Base-by-base conservation (phyloP, 2,797 vertebrate species). In the Agapornis canus region DNA sequence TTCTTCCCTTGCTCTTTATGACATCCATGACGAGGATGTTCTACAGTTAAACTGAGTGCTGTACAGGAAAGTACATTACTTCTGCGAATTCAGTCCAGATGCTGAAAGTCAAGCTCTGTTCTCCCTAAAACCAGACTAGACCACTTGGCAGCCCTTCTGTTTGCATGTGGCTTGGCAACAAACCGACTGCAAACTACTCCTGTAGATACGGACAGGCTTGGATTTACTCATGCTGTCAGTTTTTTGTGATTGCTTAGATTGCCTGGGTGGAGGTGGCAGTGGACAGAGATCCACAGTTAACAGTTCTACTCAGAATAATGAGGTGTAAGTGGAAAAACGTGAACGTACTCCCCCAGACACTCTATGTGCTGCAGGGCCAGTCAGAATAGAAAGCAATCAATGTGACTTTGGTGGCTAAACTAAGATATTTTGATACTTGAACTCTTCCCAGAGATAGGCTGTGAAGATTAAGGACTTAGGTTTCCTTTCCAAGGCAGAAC, bases 151-250 rank as follows among this genome's bases (percentile, higher is more conserved):
- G 61, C 76, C 47, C 22, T 43, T 77, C 32, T 72, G 22, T 89
- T 93, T 91, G 65, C 39, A 25, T 79, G 78, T 88, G 72, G 37
- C 43, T 94, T 96, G 85, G 73, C 82, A 89, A 12, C 40, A 56
- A 75, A 86, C 54, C 72, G 84, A 14, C 31, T 94, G 87, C 69
- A 88, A 88, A 56, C 32, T 35, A 9, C 16, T 76, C 23, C 63
- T 61, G 43, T 59, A 87, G 71, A 81, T 54, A 90, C 1, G 5
- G 42, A 21, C 49, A 83, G 49, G 75, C 48, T 80, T 82, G 70
- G 56, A 73, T 66, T 71, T 29, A 82, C 56, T 31, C 0, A 0
- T n/a, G 51, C 17, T 5, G 2, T 26, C 42, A 63, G 60, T 2
- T 1, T 18, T 64, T 27, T 29, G 75, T 52, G 66, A 17, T 66